Evolutionary conservation across 2,888 invertebrate genomes (phyloP).

Genomic region (Andricus quercusramuli): DNA sequence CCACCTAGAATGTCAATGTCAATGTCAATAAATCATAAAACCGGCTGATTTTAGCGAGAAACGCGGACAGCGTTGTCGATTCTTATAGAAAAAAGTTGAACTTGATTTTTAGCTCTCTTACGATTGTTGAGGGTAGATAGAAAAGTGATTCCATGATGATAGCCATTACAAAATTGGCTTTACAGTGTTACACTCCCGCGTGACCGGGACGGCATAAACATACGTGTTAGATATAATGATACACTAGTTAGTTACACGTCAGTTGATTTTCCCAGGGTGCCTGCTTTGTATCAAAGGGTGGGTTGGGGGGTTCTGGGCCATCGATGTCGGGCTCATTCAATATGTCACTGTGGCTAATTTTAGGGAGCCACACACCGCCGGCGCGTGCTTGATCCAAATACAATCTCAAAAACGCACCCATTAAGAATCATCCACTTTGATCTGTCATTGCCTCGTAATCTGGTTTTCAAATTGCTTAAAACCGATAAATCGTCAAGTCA

Average conservation of each 20-base stretch:
- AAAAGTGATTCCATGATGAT: slow-evolving; percentile 9
- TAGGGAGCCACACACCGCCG: slow-evolving; percentile 67
- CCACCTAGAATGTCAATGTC: no score
- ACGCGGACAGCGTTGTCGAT: background rate
- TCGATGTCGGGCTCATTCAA: slow-evolving; percentile 63
- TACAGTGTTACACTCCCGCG: slow-evolving; percentile 60
- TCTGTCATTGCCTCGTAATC: slow-evolving; percentile 51
- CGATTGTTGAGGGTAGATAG: background rate
- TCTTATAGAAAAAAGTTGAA: background rate
- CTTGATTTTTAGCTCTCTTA: background rate
- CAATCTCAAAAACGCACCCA: slow-evolving; percentile 13
- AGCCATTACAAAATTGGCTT: slow-evolving; percentile 62
- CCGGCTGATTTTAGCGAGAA: background rate
- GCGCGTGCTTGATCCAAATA: slow-evolving; percentile 57
- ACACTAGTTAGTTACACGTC: slow-evolving; percentile 78
- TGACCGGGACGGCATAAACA: slow-evolving; percentile 72
- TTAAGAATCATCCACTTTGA: slow-evolving; percentile 42
- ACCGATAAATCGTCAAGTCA: background rate
- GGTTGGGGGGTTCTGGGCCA: slow-evolving; percentile 41
- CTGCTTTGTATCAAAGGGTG: slow-evolving; percentile 52
- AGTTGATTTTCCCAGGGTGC: slow-evolving; percentile 77
- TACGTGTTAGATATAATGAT: slow-evolving; percentile 76
- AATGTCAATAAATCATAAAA: background rate
- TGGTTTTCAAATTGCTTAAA: slow-evolving; percentile 50
- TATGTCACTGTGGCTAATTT: slow-evolving; percentile 78